Evolutionary conservation across 2,888 invertebrate genomes (phyloP).

Genomic region (Adineta ricciae): DNA sequence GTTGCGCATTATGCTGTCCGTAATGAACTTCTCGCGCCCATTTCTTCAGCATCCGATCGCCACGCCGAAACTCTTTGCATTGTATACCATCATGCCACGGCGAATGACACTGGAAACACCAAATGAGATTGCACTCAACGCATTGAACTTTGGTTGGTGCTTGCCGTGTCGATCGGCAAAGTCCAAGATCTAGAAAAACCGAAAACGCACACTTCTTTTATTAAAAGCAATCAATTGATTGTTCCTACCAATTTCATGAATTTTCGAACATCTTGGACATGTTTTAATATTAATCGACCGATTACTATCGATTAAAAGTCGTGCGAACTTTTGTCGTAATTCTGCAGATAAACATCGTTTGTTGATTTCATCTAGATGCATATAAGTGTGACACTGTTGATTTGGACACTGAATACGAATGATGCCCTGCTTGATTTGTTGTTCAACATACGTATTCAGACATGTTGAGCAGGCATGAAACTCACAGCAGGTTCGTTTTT

Average conservation of each 20-base stretch:
- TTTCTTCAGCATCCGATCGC: constrained; percentile 46
- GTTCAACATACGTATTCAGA: constrained; percentile 41
- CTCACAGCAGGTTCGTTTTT: constrained; percentile 42
- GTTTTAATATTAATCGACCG: constrained; percentile 46
- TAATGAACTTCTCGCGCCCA: constrained; percentile 49
- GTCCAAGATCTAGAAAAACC: neutral
- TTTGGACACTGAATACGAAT: constrained; percentile 43
- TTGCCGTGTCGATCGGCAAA: neutral
- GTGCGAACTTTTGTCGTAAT: neutral
- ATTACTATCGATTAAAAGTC: constrained; percentile 46
- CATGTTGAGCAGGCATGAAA: constrained; percentile 46
- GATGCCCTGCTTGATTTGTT: constrained; percentile 39
- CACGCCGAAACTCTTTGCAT: constrained; percentile 47
- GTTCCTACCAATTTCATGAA: constrained; percentile 36
- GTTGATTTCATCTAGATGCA: constrained; percentile 24
- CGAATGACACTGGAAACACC: constrained; percentile 51
- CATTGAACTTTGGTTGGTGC: constrained; percentile 41
- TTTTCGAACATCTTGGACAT: constrained; percentile 48
- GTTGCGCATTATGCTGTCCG: constrained; percentile 49
- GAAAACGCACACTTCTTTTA: neutral
- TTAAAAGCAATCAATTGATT: neutral
- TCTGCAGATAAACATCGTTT: constrained; percentile 7
- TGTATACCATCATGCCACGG: constrained; percentile 47
- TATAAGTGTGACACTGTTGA: constrained; percentile 18
- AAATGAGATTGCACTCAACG: constrained; percentile 43